These are phyloP conservation scores for Glaucopsyche alexis DNA, from an alignment of 2,888 invertebrate genomes.

Conservation along the genomic window DNA sequence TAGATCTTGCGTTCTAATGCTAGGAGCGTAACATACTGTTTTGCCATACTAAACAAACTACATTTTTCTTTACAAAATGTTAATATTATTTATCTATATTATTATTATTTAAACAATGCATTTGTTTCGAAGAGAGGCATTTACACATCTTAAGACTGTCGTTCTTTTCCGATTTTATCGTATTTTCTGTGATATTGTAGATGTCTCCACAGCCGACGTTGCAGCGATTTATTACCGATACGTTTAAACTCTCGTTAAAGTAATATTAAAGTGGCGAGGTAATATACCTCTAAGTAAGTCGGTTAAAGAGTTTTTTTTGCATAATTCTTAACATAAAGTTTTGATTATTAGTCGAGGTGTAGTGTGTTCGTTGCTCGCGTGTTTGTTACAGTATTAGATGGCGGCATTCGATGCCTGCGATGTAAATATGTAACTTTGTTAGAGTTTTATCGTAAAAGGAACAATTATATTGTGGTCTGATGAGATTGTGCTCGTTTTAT, in stretches of 20 bases:
- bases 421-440: constrained; percentile 73
- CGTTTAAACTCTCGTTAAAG: constrained; percentile 18
- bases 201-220: constrained; percentile 29
- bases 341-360: constrained; percentile 36
- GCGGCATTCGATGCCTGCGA: constrained; percentile 71
- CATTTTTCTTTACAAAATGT: not conserved
- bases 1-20: no score
- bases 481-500: constrained; percentile 51
- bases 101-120: not conserved
- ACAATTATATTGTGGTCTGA: constrained; percentile 73
- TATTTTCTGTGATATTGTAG: constrained; percentile 56
- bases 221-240: constrained; percentile 16
- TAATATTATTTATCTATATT: not conserved
- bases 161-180: constrained; percentile 45
- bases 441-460: constrained; percentile 64
- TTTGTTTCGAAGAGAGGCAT: constrained; percentile 33
- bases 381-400: constrained; percentile 61
- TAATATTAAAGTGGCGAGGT: constrained; percentile 9
- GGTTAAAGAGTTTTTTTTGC: constrained; percentile 29
- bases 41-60: not conserved
- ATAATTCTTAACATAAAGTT: constrained; percentile 38
- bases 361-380: constrained; percentile 39
- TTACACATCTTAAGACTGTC: constrained; percentile 49
- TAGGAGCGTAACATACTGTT: not conserved
- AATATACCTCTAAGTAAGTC: constrained; percentile 20